A percentile compares a stretch with the other conserved stretches of the same genome.
Evolutionary conservation across 2,888 invertebrate genomes (phyloP).

Genomic region (Drosophila maculinotata): DNA sequence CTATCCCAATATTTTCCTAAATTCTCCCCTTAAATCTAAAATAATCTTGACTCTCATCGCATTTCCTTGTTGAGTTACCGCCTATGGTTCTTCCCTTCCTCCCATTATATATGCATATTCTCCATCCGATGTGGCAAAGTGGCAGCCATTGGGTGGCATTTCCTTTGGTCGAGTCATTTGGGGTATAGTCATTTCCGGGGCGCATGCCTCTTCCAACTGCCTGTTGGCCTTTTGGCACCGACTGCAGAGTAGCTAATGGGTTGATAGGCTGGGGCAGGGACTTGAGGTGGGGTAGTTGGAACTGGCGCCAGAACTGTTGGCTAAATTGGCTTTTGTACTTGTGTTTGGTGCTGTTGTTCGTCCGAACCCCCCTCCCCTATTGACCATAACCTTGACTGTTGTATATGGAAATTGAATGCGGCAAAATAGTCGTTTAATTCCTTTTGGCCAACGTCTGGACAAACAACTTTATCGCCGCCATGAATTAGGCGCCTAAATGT

Average conservation of each 20-base stretch:
- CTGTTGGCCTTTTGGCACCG: too few species aligned
- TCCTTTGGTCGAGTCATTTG: constrained; percentile 37
- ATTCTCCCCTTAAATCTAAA: too few species aligned
- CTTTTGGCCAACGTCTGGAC: constrained; percentile 21
- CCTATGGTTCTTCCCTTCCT: too few species aligned
- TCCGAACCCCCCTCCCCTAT: neutral
- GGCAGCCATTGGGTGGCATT: constrained; percentile 26
- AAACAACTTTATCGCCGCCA: constrained; percentile 22
- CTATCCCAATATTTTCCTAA: too few species aligned
- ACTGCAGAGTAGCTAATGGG: too few species aligned
- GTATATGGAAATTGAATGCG: constrained; percentile 49
- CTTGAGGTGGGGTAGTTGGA: neutral
- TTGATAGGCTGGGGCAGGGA: neutral
- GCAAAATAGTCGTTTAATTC: constrained; percentile 35
- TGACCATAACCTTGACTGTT: constrained; percentile 51
- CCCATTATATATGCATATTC: too few species aligned
- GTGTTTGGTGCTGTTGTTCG: constrained; percentile 10
- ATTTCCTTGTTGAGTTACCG: constrained; percentile 6
- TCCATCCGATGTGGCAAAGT: too few species aligned
- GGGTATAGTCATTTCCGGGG: constrained; percentile 29
- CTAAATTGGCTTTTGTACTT: constrained; percentile 31
- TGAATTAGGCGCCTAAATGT: constrained; percentile 12
- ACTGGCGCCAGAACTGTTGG: constrained; percentile 2
- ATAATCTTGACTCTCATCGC: neutral
- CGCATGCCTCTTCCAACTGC: constrained; percentile 19